A percentile compares a stretch with the other conserved stretches of the same genome.
These are phyloP conservation scores for Pseudonaja textilis DNA, from an alignment of 2,113 vertebrate genomes.

Conservation along the genomic window DNA sequence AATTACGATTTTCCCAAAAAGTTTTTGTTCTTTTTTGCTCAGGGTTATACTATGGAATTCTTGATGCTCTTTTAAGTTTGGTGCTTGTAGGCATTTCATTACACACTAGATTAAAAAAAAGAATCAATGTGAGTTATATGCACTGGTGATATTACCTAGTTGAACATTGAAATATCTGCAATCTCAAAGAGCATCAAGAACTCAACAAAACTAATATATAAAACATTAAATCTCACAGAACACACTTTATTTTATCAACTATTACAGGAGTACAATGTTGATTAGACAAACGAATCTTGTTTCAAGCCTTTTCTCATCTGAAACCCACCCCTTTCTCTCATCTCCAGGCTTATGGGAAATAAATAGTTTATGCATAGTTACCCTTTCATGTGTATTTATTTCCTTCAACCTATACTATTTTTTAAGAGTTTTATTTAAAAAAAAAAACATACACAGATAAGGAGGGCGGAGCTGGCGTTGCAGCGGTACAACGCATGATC, in stretches of 20 bases:
- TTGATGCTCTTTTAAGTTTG: neutral
- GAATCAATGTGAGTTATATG: no score
- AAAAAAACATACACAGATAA: no score
- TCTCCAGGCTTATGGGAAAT: neutral
- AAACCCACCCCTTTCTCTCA: neutral
- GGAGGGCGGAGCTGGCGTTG: no score
- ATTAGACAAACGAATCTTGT: neutral
- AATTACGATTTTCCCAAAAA: neutral
- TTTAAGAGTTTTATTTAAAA: no score
- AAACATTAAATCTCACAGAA: neutral
- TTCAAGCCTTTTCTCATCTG: neutral
- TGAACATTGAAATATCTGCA: no score
- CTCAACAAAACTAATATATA: neutral
- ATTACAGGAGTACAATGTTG: neutral
- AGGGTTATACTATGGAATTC: neutral
- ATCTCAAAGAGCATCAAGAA: neutral
- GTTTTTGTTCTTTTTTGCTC: neutral
- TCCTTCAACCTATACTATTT: neutral
- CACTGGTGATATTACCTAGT: no score
- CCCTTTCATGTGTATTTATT: neutral
- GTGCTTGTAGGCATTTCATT: neutral
- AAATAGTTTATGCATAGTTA: neutral
- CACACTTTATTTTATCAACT: neutral
- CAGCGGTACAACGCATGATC: no score
- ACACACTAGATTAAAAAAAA: no score